phyloP scores from a whole-genome alignment of 2,113 vertebrate species.

The Coregonus clupeaformis region DNA sequence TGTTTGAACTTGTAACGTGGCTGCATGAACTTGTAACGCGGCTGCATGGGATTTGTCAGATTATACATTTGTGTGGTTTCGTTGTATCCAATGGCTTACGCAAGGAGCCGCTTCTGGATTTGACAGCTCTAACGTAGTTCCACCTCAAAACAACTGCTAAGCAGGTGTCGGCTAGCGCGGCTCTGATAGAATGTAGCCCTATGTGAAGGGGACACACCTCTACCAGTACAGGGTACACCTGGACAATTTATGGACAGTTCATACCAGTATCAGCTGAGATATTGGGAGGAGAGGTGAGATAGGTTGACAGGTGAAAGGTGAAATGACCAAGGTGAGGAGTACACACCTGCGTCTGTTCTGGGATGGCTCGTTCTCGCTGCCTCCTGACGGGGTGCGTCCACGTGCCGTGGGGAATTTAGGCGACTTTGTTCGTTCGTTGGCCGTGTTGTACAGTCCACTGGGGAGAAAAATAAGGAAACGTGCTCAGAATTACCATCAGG shows the following conservation, averaged over 20 bases:
- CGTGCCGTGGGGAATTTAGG: slow-evolving; percentile 81
- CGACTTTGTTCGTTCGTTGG: slow-evolving; percentile 80
- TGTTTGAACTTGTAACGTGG: too few relatives aligned
- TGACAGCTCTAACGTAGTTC: too few relatives aligned
- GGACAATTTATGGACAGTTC: neutral
- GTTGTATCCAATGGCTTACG: too few relatives aligned
- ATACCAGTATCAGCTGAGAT: neutral
- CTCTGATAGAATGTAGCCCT: too few relatives aligned
- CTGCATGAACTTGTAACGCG: too few relatives aligned
- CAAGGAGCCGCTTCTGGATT: too few relatives aligned
- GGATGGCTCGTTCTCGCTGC: slow-evolving; percentile 79
- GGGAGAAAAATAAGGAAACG: neutral
- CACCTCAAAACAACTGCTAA: too few relatives aligned
- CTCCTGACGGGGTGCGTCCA: slow-evolving; percentile 76
- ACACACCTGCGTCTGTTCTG: slow-evolving; percentile 79
- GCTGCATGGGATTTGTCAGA: too few relatives aligned
- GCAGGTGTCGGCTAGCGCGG: too few relatives aligned
- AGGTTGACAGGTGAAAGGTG: neutral
- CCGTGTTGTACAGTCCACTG: slow-evolving; percentile 82
- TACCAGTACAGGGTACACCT: neutral
- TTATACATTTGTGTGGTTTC: too few relatives aligned
- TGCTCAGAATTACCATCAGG: neutral
- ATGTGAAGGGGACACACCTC: too few relatives aligned
- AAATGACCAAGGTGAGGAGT: neutral
- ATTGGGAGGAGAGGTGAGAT: neutral